phyloP scores from a whole-genome alignment of 2,888 invertebrate species.

The Eutolmus rufibarbis region DNA sequence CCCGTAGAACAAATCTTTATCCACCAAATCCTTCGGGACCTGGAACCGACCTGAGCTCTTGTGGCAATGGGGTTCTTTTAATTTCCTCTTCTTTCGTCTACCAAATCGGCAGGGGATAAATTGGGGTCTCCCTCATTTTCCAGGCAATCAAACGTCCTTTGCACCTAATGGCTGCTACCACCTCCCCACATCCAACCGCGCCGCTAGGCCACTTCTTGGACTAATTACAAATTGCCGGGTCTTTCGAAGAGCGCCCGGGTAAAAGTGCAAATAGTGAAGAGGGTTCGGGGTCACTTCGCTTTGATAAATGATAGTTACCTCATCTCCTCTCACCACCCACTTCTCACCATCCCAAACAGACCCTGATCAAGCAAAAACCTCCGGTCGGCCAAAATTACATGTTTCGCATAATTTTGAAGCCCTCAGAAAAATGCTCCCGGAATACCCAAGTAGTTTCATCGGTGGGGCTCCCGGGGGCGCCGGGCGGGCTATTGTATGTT shows the following conservation, averaged over 20 bases:
- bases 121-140: background rate
- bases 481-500: background rate
- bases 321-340: background rate
- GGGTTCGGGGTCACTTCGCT: background rate
- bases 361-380: background rate
- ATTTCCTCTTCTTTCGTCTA: background rate
- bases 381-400: background rate
- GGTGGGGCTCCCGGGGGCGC: background rate
- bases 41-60: background rate
- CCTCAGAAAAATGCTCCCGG: background rate
- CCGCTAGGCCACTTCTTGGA: background rate
- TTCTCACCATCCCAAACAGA: background rate
- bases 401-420: background rate
- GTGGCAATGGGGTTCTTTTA: background rate
- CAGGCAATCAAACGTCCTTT: background rate
- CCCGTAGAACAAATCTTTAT: background rate
- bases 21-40: background rate
- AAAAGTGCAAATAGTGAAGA: background rate
- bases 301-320: background rate
- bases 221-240: constrained; percentile 19
- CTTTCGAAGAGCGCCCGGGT: background rate
- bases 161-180: background rate
- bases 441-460: background rate
- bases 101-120: background rate
- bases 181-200: too few relatives aligned